Conservation (phyloP, 2,888 invertebrate genomes). For the Callimorpha dominula region DNA sequence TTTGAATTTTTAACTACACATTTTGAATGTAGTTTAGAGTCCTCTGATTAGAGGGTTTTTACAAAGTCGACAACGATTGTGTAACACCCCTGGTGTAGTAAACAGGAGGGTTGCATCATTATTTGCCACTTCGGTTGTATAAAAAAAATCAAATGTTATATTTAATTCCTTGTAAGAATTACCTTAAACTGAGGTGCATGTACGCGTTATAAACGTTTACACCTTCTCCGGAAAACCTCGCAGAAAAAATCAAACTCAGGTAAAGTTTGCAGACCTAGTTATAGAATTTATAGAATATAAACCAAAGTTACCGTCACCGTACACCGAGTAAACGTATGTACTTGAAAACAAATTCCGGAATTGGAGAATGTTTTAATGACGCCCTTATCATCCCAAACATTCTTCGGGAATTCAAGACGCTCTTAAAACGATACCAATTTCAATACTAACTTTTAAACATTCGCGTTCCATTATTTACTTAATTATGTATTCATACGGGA, state of each 20-base stretch:
- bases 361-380: conserved; percentile 54
- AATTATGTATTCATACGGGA: no score
- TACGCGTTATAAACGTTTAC: background rate
- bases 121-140: background rate
- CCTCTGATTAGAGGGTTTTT: no score
- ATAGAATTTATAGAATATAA: conserved; percentile 18
- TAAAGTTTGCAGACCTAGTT: conserved; percentile 33
- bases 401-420: conserved; percentile 43
- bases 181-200: background rate
- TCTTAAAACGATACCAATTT: conserved; percentile 54
- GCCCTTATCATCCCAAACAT: conserved; percentile 51
- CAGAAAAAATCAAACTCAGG: conserved; percentile 20
- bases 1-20: background rate
- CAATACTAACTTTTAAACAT: background rate
- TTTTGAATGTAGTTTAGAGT: no score
- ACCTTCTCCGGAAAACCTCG: background rate
- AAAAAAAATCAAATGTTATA: background rate
- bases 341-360: conserved; percentile 41
- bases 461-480: no score
- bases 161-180: no score
- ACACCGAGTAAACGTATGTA: conserved; percentile 42
- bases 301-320: conserved; percentile 39
- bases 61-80: no score
- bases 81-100: no score
- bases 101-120: background rate